Evolutionary conservation across 2,113 vertebrate genomes (phyloP).

Genomic region (Nycticebus coucang): DNA sequence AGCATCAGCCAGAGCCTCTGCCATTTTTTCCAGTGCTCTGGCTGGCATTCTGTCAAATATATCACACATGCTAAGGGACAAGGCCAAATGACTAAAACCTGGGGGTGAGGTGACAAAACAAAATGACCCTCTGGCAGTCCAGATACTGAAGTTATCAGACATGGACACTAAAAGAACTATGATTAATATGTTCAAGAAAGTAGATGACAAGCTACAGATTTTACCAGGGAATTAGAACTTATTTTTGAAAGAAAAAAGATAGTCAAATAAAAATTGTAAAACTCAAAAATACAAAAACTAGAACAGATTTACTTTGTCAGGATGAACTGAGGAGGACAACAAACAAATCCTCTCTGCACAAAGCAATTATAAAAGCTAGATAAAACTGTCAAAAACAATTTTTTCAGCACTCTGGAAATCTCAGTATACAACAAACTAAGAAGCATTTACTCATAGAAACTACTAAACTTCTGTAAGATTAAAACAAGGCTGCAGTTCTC

Average conservation of each 20-base stretch:
- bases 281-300: constrained; percentile 1
- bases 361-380: constrained; percentile 12
- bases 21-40: neutral
- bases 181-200: neutral
- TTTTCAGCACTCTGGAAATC: neutral
- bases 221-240: neutral
- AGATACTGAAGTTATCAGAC: neutral
- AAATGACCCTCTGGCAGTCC: neutral
- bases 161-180: neutral
- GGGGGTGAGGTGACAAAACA: neutral
- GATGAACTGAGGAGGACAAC: neutral
- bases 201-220: neutral
- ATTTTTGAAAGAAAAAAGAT: neutral
- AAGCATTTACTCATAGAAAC: neutral
- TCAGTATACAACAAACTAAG: neutral
- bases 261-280: neutral
- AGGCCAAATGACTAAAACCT: neutral
- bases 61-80: neutral
- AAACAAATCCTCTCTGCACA: neutral
- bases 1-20: neutral
- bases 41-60: neutral
- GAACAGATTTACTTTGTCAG: neutral
- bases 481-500: rapidly evolving
- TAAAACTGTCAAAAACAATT: neutral
- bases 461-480: neutral